phyloP scores from a whole-genome alignment of 1,140 invertebrate species.

The Halotydeus destructor region DNA sequence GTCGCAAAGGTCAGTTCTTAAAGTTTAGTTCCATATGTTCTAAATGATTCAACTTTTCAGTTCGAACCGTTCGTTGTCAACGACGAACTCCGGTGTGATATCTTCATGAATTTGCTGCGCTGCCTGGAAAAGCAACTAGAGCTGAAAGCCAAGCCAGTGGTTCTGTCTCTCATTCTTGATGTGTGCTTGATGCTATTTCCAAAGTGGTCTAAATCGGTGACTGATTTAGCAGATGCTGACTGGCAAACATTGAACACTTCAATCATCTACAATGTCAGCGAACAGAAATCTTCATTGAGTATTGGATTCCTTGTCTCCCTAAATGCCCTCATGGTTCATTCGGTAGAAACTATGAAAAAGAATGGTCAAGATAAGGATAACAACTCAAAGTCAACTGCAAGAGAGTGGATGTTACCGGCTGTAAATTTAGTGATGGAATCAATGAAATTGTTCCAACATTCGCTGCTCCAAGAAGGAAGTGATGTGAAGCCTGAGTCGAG shows the following conservation, averaged over 20 bases:
- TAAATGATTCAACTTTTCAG: constrained; percentile 4
- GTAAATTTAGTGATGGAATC: neutral
- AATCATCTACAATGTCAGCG: neutral
- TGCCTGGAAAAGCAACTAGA: neutral
- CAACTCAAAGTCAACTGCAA: constrained; percentile 4
- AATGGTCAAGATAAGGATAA: neutral
- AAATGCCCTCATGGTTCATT: neutral
- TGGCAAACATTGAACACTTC: neutral
- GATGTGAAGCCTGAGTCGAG: neutral
- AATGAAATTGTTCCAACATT: neutral
- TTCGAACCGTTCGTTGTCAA: neutral
- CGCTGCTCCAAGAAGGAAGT: constrained; percentile 1
- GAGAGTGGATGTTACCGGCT: neutral
- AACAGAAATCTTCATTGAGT: neutral
- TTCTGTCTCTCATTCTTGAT: neutral
- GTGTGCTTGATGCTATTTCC: neutral
- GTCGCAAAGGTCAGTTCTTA: constrained; percentile 11
- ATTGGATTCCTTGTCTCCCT: neutral
- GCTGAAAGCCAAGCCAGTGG: neutral
- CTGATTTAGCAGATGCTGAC: neutral
- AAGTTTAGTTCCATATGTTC: neutral
- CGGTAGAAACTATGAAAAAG: neutral
- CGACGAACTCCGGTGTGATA: neutral
- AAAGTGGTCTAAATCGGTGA: neutral
- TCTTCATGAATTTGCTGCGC: neutral